Evolutionary conservation across 1,140 invertebrate species (phyloP), one percentile per base, ranked within the genome.

Genomic region (Ylistrum balloti): DNA sequence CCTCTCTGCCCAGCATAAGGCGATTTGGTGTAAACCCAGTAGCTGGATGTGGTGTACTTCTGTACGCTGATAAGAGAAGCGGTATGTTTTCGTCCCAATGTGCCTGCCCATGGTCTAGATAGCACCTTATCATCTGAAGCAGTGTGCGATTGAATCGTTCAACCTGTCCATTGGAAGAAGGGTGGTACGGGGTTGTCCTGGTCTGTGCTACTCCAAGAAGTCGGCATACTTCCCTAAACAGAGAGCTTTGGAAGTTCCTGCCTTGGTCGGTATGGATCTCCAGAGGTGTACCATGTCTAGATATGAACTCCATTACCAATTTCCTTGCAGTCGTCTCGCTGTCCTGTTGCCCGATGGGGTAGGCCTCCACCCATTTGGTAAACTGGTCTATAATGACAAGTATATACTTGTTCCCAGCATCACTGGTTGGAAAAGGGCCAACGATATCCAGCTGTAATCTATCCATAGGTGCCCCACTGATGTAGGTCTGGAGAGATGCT

Each of bases 181-280:
- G n/a, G n/a, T n/a, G n/a, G n/a, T n/a, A n/a, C n/a, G n/a, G n/a
- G n/a, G 87, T 91, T 20, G 90, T 89, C 2, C 90, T 32, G 0
- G 88, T 89, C 87, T 91, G 41, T 15, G 22, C 35, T 33, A 91
- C 86, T 33, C 89, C 0, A 13, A 91, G 33, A 9, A 91, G 86
- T 2, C 87, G 32, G 32, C 85, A 88, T 17, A 87, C 74, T 38
- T 91, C 88, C 35, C 56, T 13, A 22, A 91, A 91, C 10, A 91
- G n/a, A 22, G 87, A 13, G 22, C 85, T 89, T 33, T 89, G 85
- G 85, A 91, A 89, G 38, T 89, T 87, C 28, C 86, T 0, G 33
- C 90, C 88, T 33, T 91, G 88, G 33, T 91, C 90, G 0, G 74
- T 45, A 32, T 88, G 85, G 10, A 91, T 33, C 32, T 89, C 88